Base-by-base conservation (phyloP, 30 jellyfish, hydroid and myxozoan genomes). In the Hydra vulgaris region DNA sequence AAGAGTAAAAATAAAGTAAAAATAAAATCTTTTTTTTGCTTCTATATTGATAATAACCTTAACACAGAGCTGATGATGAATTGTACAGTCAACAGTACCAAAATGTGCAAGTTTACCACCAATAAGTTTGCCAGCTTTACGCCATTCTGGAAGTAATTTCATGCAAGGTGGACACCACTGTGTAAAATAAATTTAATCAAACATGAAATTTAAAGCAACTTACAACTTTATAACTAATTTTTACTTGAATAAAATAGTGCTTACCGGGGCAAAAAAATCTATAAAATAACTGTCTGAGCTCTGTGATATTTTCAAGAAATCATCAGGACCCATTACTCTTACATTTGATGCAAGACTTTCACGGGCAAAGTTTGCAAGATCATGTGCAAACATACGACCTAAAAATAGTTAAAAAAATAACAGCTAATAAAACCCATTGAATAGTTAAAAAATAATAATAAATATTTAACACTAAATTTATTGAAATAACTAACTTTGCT, bases 81-180 rank as follows among this genome's bases (percentile, higher is more conserved):
- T 79, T 7, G 96, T 90, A 71, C 97, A 90, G 72, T 90, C 97
- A 52, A 90, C 97, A 21, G 97, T 90, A 12, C 97, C 97, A 82
- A 90, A 90, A 27, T 86, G 83, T 26, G 96, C 97, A 1, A 83
- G 53, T 25, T 81, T 79, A 21, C 83, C 92, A 7, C 97, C 97
- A 40, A 90, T 86, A 71, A 85, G 96, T 70, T 84, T 74, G 8
- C 97, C 97, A 40, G 97, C 97, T 72, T 90, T 90, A 24, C 97
- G 83, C 95, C 95, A 90, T 80, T 90, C 97, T 1, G 97, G 97
- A 17, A 90, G 89, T 73, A 90, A 22, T 71, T 90, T 90, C 97
- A 90, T 90, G 74, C 97, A 90, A 17, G 97, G 97, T 21, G 97
- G 97, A 81, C 97, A 90, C 97, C 97, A 90, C 95, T 85, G 80